Evolutionary conservation across 2,113 vertebrate species (phyloP).

Genomic region (Sciurus niger): DNA sequence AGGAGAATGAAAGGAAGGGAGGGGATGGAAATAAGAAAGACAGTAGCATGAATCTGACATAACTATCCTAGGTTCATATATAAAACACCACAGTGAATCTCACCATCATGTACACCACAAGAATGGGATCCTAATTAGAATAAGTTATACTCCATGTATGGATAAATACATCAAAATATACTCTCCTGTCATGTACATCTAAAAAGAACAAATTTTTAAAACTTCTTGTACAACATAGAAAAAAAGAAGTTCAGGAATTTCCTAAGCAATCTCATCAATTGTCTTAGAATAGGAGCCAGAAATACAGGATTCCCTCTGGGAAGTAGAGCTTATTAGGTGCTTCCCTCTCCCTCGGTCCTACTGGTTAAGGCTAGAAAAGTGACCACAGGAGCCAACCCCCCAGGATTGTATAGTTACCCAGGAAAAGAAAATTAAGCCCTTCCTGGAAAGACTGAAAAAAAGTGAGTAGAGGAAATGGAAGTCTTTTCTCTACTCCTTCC

Average conservation of each 20-base stretch:
- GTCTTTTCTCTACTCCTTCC: slow-evolving; percentile 6
- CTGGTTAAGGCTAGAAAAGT: slow-evolving; percentile 27
- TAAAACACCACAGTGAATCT: too few relatives aligned
- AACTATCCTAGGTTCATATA: too few relatives aligned
- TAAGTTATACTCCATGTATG: too few relatives aligned
- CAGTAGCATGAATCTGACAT: too few relatives aligned
- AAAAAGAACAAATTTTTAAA: too few relatives aligned
- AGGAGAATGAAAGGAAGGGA: too few relatives aligned
- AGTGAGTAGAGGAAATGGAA: neutral
- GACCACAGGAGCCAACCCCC: neutral
- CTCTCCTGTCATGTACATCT: too few relatives aligned
- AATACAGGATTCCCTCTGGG: neutral
- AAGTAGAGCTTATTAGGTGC: neutral
- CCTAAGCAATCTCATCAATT: neutral
- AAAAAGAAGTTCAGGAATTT: neutral
- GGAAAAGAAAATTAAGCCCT: slow-evolving; percentile 35
- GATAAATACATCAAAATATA: too few relatives aligned
- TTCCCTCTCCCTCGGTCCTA: neutral
- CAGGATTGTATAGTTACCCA: slow-evolving; percentile 28
- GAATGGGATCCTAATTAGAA: too few relatives aligned
- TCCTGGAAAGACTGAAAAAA: slow-evolving; percentile 28
- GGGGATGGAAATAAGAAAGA: too few relatives aligned
- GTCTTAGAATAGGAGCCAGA: slow-evolving; percentile 4
- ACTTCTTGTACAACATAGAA: too few relatives aligned
- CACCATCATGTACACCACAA: too few relatives aligned